Percentiles rank a stretch among this genome's conserved stretches.
Evolutionary conservation across 2,888 invertebrate genomes (phyloP).

Genomic region (Auanema freiburgensis): DNA sequence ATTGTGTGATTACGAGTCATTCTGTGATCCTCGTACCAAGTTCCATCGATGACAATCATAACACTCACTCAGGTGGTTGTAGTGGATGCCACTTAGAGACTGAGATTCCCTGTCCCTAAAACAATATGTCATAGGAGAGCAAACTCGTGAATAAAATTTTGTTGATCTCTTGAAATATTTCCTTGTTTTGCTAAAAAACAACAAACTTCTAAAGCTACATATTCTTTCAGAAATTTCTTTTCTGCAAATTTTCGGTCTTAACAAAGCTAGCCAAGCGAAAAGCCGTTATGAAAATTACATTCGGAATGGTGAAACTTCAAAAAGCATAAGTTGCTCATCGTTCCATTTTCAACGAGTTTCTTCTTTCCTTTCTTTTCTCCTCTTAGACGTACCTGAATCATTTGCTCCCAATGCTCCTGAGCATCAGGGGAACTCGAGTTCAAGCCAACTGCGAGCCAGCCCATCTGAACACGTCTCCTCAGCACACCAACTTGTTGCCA

Average conservation of each 20-base stretch:
- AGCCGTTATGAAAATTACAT: slow-evolving; percentile 3
- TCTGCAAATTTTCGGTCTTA: background rate
- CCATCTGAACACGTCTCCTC: slow-evolving; percentile 47
- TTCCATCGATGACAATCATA: background rate
- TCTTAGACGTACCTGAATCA: slow-evolving; percentile 46
- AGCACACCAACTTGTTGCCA: slow-evolving; percentile 40
- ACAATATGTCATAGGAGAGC: background rate
- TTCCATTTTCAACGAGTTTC: too few species aligned
- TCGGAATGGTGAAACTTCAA: too few species aligned
- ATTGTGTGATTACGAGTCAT: background rate
- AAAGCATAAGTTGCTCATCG: too few species aligned
- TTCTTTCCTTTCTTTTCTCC: background rate
- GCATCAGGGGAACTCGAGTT: slow-evolving; percentile 48
- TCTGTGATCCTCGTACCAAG: background rate
- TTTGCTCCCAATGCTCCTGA: slow-evolving; percentile 58
- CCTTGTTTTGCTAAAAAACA: too few species aligned
- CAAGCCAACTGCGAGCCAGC: slow-evolving; percentile 48
- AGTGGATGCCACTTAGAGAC: slow-evolving; percentile 58
- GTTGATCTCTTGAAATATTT: too few species aligned
- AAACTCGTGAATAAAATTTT: background rate
- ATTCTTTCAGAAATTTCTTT: slow-evolving; percentile 4
- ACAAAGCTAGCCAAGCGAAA: background rate
- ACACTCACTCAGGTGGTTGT: slow-evolving; percentile 20
- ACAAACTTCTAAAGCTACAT: background rate
- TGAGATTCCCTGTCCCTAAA: slow-evolving; percentile 52